Base-by-base conservation (phyloP, 2,797 vertebrate species). In the Petrocephalus sullivani region DNA sequence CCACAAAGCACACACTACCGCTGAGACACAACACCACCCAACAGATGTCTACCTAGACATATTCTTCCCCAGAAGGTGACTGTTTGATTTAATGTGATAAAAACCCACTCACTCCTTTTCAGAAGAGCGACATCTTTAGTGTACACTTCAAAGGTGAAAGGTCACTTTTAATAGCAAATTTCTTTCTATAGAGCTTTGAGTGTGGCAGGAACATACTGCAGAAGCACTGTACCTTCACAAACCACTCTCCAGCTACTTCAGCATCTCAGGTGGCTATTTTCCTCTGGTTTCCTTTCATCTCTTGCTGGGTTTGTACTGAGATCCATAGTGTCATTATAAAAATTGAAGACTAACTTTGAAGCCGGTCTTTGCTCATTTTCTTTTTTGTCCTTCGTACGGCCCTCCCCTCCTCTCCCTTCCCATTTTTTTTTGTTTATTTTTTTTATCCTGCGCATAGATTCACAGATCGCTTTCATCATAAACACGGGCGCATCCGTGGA, bases 301-400 rank as follows among this genome's bases (percentile, higher is more conserved):
- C 86, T 28, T 14, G n/a, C 60, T 0, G 49, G 19, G 86, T 71
- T 71, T 75, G 86, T 16, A n/a, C n/a, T 9, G 46, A 67, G 61
- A 87, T 53, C 60, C 86, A 10, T 49, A 16, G n/a, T 23, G 8
- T 49, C 86, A 87, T 87, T 71, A 87, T 49, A 49, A 46, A 87
- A 87, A 87, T 87, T 61, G 86, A 87, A 51, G 86, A 64, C 60
- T 67, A 87, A 51, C 86, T 87, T 87, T 87, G 61, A 87, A 87
- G 86, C 86, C n/a, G 28, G 8, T 28, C 19, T 54, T 12, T n/a
- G 10, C 58, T 78, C 71, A 78, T 78, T 78, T 78, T 46, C 41
- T 23, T 46, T 85, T 57, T 56, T 46, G n/a, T 12, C 56, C 51
- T 54, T 5, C 19, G 12, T 3, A 21, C 14, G 21, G 14, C 37